These are phyloP conservation scores for Cherax quadricarinatus DNA, from an alignment of 1,140 invertebrate genomes.

Conservation along the genomic window DNA sequence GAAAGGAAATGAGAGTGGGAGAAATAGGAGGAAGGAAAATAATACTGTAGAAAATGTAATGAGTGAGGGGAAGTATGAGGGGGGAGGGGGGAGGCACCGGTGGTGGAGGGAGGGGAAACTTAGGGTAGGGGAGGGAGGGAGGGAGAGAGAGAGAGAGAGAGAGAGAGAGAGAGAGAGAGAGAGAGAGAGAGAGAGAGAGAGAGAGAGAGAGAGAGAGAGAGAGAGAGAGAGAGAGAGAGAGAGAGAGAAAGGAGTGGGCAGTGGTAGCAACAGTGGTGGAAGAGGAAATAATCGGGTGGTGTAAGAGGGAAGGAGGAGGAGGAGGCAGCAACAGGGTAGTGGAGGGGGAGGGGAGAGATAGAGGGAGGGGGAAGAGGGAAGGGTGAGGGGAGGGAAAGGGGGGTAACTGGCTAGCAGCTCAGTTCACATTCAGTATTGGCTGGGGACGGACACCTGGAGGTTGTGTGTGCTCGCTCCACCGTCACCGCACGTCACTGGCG, in stretches of 20 bases:
- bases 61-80: too few species aligned
- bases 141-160: not conserved
- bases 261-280: not conserved
- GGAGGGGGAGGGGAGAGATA: not conserved
- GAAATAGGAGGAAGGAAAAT: not conserved
- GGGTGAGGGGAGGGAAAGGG: not conserved
- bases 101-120: too few species aligned
- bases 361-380: not conserved
- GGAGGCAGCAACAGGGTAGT: not conserved
- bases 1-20: not conserved
- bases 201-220: not conserved
- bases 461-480: not conserved
- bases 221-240: constrained; percentile 2
- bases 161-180: not conserved
- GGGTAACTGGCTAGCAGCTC: not conserved
- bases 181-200: not conserved
- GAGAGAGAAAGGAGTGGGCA: not conserved
- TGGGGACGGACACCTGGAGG: not conserved
- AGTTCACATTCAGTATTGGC: not conserved
- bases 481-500: not conserved
- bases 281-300: not conserved
- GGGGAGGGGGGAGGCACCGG: too few species aligned
- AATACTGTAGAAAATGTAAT: too few species aligned
- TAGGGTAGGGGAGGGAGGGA: not conserved
- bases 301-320: not conserved